Conservation (phyloP, 2,888 invertebrate species). For the Iselma pallidipennis region DNA sequence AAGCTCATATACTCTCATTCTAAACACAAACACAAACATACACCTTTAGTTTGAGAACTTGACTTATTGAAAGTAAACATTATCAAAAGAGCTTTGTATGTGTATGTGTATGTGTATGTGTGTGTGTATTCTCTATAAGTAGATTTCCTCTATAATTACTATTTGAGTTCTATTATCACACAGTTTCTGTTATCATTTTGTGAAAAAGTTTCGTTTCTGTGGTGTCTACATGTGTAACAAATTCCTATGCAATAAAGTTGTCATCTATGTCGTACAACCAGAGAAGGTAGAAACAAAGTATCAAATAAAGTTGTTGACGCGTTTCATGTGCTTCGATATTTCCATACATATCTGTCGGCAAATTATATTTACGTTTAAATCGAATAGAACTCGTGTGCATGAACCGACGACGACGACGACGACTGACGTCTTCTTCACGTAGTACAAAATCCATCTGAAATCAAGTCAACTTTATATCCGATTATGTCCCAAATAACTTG, state of each 20-base stretch:
- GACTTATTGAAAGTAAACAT: conserved; percentile 41
- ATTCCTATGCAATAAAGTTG: conserved; percentile 31
- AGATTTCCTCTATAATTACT: too few relatives aligned
- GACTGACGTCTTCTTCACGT: conserved; percentile 25
- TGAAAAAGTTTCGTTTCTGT: too few relatives aligned
- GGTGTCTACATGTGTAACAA: conserved; percentile 32
- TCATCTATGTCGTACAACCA: conserved; percentile 19
- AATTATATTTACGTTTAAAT: conserved; percentile 41
- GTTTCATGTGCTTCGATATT: conserved; percentile 30
- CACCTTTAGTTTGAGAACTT: conserved; percentile 30
- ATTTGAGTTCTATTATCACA: too few relatives aligned
- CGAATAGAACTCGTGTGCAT: conserved; percentile 27
- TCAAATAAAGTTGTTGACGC: conserved; percentile 37
- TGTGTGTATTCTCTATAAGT: background rate
- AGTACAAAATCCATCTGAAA: conserved; percentile 26
- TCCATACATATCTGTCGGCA: conserved; percentile 30
- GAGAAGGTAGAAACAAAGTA: conserved; percentile 34
- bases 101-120: too few relatives aligned
- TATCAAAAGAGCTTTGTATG: conserved; percentile 12
- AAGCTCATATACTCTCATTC: conserved; percentile 28
- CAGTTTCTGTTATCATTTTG: too few relatives aligned
- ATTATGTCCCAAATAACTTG: conserved; percentile 29
- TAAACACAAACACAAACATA: conserved; percentile 39
- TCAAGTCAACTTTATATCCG: conserved; percentile 32
- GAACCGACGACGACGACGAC: conserved; percentile 12